These are phyloP conservation scores for Orius insidiosus DNA, from an alignment of 1,140 invertebrate genomes.

Conservation along the genomic window DNA sequence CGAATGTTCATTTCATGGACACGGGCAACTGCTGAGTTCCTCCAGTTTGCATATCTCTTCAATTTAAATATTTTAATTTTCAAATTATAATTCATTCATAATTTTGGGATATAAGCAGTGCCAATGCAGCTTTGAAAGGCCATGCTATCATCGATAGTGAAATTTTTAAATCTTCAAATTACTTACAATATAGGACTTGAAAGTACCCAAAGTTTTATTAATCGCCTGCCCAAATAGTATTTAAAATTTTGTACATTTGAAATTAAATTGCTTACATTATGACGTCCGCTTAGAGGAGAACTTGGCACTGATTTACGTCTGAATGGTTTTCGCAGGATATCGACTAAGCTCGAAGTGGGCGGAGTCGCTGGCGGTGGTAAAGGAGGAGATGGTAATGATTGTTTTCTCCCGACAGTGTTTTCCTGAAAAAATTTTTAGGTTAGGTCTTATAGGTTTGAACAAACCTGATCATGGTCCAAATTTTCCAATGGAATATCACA, in stretches of 20 bases:
- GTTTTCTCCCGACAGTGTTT: slow-evolving; percentile 2
- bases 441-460: neutral
- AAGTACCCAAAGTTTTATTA: too few species aligned
- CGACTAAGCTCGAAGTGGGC: slow-evolving; percentile 32
- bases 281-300: slow-evolving; percentile 29
- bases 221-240: too few species aligned
- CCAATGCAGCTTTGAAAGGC: neutral
- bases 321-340: slow-evolving; percentile 41
- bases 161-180: neutral
- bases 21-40: too few species aligned
- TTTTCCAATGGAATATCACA: slow-evolving; percentile 49
- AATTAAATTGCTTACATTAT: slow-evolving; percentile 8
- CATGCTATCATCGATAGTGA: slow-evolving; percentile 3
- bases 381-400: slow-evolving; percentile 11
- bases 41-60: too few species aligned
- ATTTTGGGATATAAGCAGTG: neutral
- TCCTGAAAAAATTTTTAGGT: neutral
- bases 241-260: too few species aligned
- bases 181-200: neutral
- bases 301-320: slow-evolving; percentile 43
- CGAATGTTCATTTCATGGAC: too few species aligned
- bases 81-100: too few species aligned
- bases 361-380: slow-evolving; percentile 25
- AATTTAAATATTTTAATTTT: too few species aligned
- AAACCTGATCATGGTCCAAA: neutral